Evolutionary conservation across 1,140 invertebrate species (phyloP).

Genomic region (Orius insidiosus): DNA sequence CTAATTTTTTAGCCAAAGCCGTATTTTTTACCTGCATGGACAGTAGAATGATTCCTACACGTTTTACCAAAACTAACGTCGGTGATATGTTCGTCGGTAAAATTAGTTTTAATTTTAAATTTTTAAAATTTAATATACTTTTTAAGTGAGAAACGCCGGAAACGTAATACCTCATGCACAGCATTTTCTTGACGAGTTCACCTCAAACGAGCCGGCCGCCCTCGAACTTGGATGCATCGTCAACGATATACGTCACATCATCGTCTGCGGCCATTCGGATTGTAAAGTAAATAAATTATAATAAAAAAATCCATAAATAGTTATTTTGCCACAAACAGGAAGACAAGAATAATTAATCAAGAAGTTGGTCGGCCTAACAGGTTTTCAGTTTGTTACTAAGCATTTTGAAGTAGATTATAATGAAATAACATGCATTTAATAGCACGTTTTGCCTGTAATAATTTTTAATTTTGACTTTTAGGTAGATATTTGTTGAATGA

Average conservation of each 20-base stretch:
- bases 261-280: constrained; percentile 93
- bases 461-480: too few species aligned
- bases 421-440: constrained; percentile 1
- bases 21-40: constrained; percentile 97
- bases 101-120: constrained; percentile 19
- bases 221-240: constrained; percentile 83
- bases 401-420: neutral
- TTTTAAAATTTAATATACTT: constrained; percentile 1
- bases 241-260: constrained; percentile 83
- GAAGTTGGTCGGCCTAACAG: too few species aligned
- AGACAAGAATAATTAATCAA: too few species aligned
- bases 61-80: constrained; percentile 86
- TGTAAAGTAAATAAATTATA: constrained; percentile 48
- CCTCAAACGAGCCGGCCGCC: constrained; percentile 84
- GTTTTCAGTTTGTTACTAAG: too few species aligned
- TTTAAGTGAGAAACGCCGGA: constrained; percentile 82
- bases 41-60: constrained; percentile 85
- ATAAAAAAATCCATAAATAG: neutral
- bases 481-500: too few species aligned
- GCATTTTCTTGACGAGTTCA: constrained; percentile 67
- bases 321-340: neutral
- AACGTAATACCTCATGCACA: constrained; percentile 82
- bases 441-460: neutral
- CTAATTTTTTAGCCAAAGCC: constrained; percentile 58
- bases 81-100: constrained; percentile 93